Evolutionary conservation across 2,888 invertebrate genomes (phyloP), one percentile per base, ranked within the genome.

Genomic region (Cataglyphis livida): DNA sequence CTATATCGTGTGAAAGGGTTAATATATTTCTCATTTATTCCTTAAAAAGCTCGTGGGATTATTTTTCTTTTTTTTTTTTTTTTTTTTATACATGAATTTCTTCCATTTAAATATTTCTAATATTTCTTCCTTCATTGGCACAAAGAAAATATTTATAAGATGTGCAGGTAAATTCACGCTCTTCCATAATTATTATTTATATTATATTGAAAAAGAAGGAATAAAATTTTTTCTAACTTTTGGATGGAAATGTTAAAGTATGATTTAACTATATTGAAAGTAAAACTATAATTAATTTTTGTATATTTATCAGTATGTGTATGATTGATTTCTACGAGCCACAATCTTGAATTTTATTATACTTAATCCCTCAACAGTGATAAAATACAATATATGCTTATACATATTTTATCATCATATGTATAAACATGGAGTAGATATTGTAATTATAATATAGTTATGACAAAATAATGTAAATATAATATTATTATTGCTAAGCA

Each of bases 381-480:
- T 25, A 10, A 35, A n/a, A 21, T n/a, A 32, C 61, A 38, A 21
- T 48, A 32, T 51, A 21, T 51, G n/a, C 59, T 66, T 41, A 59
- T 81, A 62, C 66, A 61, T 35, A 79, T 64, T 82, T 57, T 64
- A 54, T 12, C 32, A 25, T 65, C 32, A 3, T 44, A 61, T 28
- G 64, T 83, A 25, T 83, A 74, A 81, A 82, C 38, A 35, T 61
- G 64, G 25, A 61, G 28, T 38, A 38, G 28, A 54, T 65, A 51
- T 59, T 57, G 59, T 62, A 44, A 74, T 73, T 73, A 73, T 44
- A 25, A 44, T n/a, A 21, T 21, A 82, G 75, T 81, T 70, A 73
- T 73, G 65, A 51, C 41, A 74, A 68, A 48, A 79, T 44, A 6
- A 65, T 89, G 84, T 89, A 86, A 85, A 90, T 89, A 90, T 9